Evolutionary conservation across 2,797 vertebrate species (phyloP).

Genomic region (Rhodeus uyekii): DNA sequence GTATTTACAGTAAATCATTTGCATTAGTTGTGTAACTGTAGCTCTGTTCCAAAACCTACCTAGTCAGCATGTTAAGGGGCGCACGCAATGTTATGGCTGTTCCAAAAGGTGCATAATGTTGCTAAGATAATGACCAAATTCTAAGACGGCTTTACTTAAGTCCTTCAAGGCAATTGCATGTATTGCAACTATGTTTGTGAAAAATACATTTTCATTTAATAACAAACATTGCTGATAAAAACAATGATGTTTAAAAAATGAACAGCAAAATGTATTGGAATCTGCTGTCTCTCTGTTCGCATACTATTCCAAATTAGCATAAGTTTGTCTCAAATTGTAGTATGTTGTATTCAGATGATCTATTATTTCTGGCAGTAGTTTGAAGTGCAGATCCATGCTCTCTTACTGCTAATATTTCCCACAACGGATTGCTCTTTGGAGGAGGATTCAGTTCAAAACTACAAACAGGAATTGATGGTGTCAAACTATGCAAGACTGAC

Average conservation of each 20-base stretch:
- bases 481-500: no score
- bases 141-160: not conserved
- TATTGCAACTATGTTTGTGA: not conserved
- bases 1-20: slow-evolving; percentile 19
- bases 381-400: not conserved
- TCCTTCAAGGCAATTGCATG: not conserved
- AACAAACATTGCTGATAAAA: not conserved
- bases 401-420: not conserved
- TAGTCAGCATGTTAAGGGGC: not conserved
- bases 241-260: not conserved
- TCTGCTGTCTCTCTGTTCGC: not conserved
- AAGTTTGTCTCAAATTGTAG: not conserved
- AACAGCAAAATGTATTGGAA: not conserved
- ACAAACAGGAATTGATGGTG: not conserved
- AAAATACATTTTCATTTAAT: not conserved
- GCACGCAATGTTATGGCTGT: not conserved
- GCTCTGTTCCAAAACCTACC: not conserved
- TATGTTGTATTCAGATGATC: not conserved
- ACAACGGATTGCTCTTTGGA: not conserved
- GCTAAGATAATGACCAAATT: not conserved
- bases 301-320: not conserved
- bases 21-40: not conserved
- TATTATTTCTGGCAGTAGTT: not conserved
- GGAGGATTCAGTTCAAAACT: not conserved
- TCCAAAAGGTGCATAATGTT: not conserved